Evolutionary conservation across 2,888 invertebrate species (phyloP).

Genomic region (Priocnemis perturbator): DNA sequence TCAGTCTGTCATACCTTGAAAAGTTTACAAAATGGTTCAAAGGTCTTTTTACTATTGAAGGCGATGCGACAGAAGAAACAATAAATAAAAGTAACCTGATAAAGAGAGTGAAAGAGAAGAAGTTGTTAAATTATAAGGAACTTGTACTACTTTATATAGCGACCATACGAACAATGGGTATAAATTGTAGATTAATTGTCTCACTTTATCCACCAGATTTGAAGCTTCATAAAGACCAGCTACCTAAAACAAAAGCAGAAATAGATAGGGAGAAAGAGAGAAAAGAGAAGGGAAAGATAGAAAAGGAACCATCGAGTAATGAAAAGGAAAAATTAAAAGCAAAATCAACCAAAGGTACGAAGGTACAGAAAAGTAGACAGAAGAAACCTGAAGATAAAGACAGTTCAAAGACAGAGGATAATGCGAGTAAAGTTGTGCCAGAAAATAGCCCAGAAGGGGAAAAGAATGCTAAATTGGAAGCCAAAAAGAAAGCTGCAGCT

Average conservation of each 20-base stretch:
- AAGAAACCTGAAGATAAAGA: constrained; percentile 14
- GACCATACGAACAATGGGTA: constrained; percentile 86
- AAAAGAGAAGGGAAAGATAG: constrained; percentile 16
- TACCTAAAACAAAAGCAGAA: constrained; percentile 7
- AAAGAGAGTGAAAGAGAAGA: constrained; percentile 75
- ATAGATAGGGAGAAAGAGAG: constrained; percentile 18
- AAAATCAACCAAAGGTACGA: background rate
- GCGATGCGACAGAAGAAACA: constrained; percentile 24
- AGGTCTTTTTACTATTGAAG: constrained; percentile 78
- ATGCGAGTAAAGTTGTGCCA: constrained; percentile 28
- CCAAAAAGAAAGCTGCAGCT: constrained; percentile 64
- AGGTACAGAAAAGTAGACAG: constrained; percentile 11
- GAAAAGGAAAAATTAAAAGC: background rate
- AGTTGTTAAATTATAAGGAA: constrained; percentile 82
- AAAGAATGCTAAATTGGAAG: constrained; percentile 54
- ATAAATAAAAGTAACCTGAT: constrained; percentile 58
- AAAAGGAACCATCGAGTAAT: constrained; percentile 25
- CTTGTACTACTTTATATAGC: constrained; percentile 86
- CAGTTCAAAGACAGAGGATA: background rate
- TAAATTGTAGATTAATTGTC: constrained; percentile 87
- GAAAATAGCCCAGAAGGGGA: constrained; percentile 52
- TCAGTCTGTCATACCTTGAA: constrained; percentile 85
- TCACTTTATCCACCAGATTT: constrained; percentile 87
- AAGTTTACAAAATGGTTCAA: constrained; percentile 88
- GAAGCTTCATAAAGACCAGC: constrained; percentile 80